Percentiles rank a stretch among this genome's conserved stretches.
Evolutionary conservation across 2,797 vertebrate species (phyloP).

Genomic region (Taenioides sp.): DNA sequence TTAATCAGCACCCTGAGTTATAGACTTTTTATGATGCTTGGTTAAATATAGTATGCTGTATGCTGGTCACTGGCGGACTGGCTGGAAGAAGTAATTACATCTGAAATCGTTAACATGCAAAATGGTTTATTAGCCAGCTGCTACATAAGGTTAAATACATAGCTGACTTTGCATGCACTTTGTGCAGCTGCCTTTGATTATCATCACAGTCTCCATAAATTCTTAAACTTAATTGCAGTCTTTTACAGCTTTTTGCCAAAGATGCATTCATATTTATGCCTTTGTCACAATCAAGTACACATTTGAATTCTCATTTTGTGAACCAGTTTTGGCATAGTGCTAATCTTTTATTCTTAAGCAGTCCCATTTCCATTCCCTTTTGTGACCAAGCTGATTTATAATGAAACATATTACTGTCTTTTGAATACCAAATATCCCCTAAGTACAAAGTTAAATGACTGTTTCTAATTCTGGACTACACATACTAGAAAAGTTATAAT

Average conservation of each 20-base stretch:
- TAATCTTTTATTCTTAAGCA: slow-evolving; percentile 8
- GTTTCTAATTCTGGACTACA: background rate
- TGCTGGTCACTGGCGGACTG: background rate
- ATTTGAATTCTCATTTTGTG: slow-evolving; percentile 1
- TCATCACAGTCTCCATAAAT: background rate
- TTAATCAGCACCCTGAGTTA: slow-evolving; percentile 32
- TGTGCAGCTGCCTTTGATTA: background rate
- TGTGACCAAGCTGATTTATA: slow-evolving; percentile 2
- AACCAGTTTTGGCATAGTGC: slow-evolving; percentile 3
- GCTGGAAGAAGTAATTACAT: background rate
- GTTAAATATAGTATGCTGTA: slow-evolving; percentile 21
- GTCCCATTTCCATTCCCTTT: background rate
- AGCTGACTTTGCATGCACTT: background rate
- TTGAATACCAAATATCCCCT: slow-evolving; percentile 9
- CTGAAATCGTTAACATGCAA: background rate
- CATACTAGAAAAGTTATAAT: background rate
- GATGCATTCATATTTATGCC: slow-evolving; percentile 4
- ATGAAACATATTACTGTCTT: slow-evolving; percentile 5
- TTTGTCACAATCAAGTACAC: slow-evolving; percentile 4
- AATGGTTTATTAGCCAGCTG: slow-evolving; percentile 3
- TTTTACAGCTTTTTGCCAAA: background rate
- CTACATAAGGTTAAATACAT: slow-evolving; percentile 1
- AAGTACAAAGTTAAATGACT: slow-evolving; percentile 2
- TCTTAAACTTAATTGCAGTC: slow-evolving; percentile 5
- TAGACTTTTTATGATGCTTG: slow-evolving; percentile 23